Conservation (phyloP, 2,888 invertebrate genomes). For the Sepioteuthis lessoniana region DNA sequence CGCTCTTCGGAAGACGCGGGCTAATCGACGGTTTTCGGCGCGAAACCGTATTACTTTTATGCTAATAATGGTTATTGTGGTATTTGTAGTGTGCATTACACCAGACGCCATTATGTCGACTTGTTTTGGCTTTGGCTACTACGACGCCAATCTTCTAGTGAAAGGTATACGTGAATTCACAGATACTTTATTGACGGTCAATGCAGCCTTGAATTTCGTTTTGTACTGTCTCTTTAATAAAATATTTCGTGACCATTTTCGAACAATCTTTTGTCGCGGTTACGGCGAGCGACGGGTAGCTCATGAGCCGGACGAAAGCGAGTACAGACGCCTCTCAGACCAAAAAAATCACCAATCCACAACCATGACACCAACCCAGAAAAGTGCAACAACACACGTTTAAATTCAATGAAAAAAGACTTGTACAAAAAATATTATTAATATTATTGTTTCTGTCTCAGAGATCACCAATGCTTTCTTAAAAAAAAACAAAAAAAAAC, state of each 20-base stretch:
- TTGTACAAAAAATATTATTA: background rate
- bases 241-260: conserved; percentile 65
- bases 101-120: conserved; percentile 71
- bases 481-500: background rate
- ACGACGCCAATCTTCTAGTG: conserved; percentile 63
- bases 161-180: conserved; percentile 69
- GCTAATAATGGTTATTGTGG: conserved; percentile 70
- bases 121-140: conserved; percentile 67
- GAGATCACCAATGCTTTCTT: background rate
- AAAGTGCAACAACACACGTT: conserved; percentile 36
- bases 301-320: conserved; percentile 58
- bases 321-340: conserved; percentile 57
- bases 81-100: conserved; percentile 68
- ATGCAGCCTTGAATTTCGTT: conserved; percentile 69
- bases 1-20: conserved; percentile 60
- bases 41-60: conserved; percentile 69
- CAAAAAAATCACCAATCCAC: conserved; percentile 48
- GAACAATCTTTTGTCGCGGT: conserved; percentile 53
- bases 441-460: background rate
- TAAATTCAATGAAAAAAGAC: background rate
- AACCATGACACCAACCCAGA: conserved; percentile 16
- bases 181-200: conserved; percentile 67
- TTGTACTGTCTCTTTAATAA: conserved; percentile 69
- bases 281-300: background rate
- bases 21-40: conserved; percentile 49